These are phyloP conservation scores for Aphelocoma coerulescens DNA, from an alignment of 2,113 vertebrate genomes.

Conservation along the genomic window DNA sequence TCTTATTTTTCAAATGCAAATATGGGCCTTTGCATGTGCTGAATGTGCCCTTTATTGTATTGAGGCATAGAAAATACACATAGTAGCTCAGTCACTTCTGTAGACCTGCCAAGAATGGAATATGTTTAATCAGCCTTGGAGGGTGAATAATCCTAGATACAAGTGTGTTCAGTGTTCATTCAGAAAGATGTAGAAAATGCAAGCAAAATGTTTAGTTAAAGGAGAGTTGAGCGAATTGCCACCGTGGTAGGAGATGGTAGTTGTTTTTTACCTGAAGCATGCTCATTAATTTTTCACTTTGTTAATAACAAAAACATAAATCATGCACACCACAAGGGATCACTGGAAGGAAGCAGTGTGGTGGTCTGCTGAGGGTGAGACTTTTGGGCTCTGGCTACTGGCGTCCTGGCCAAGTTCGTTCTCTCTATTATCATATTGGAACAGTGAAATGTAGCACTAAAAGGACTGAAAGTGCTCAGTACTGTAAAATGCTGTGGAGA, in stretches of 20 bases:
- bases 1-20: constrained; percentile 24
- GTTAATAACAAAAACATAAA: background rate
- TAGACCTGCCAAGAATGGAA: background rate
- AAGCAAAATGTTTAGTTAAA: background rate
- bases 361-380: background rate
- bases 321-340: background rate
- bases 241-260: background rate
- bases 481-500: background rate
- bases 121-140: background rate
- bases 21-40: background rate
- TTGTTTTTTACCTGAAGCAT: background rate
- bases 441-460: background rate
- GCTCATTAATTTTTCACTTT: background rate
- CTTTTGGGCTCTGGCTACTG: background rate
- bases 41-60: background rate
- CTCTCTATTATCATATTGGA: background rate
- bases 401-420: background rate
- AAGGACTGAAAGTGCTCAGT: background rate
- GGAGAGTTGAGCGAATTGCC: background rate
- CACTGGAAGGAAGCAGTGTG: background rate
- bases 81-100: background rate
- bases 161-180: background rate
- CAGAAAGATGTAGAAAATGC: background rate
- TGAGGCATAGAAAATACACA: background rate
- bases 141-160: constrained; percentile 2